Base-by-base conservation (phyloP, 1,140 invertebrate genomes). In the Drosophila ogumai region DNA sequence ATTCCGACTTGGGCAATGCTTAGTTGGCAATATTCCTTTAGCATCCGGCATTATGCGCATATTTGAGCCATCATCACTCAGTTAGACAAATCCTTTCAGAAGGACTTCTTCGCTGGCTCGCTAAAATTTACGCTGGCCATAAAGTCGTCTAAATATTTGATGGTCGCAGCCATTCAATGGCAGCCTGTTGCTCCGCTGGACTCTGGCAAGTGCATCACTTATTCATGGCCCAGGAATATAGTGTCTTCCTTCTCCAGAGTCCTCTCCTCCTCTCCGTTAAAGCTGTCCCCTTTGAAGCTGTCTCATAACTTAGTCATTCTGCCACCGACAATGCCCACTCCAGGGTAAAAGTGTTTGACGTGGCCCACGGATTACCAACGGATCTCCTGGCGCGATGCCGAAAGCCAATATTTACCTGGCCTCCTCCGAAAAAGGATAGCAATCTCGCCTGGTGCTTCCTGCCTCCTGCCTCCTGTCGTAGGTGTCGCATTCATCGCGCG, bases 261-360 rank as follows among this genome's bases (percentile, higher is more conserved):
- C 17, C 17, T 15, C 3, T 31, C 13, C 52, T 12, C 12, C 19
- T 9, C 55, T n/a, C 31, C 36, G 47, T 41, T 19, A 56, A 72
- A 64, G 57, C 68, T 47, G 31, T 28, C 44, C 59, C 56, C 61
- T 54, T 47, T 65, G 68, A 77, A 67, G 49, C 65, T 75, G 49
- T 52, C 75, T 85, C 54, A 87, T 86, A 64, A 87, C 81, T 79
- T 87, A 86, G 66, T 79, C 79, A 86, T 75, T 46, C 72, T 43
- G 56, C 54, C 34, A 34, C 55, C 46, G 6, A 32, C 44, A 22
- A 44, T 38, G 63, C 40, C 47, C 47, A 31, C 17, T 28, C 31
- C 32, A 22, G 38, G 22, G 44, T 44, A n/a, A 28, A 57, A 80
- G 75, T 80, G 76, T 78, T 86, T 81, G 68, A 34, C 38, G 50